Evolutionary conservation across 1,140 invertebrate species (phyloP).

Genomic region (Adoxophyes honmai): DNA sequence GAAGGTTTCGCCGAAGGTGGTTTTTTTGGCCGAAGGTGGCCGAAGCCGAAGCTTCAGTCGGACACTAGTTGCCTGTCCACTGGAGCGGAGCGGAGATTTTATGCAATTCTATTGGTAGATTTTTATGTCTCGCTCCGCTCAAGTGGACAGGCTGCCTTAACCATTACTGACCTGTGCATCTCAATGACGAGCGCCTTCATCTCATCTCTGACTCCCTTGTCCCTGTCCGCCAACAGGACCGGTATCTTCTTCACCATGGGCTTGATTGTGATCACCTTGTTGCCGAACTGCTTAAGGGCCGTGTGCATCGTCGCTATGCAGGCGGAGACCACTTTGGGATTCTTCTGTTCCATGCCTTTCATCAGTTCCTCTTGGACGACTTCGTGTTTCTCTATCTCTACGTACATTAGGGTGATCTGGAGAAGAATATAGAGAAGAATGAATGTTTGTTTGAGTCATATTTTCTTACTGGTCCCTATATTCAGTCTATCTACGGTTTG

Average conservation of each 20-base stretch:
- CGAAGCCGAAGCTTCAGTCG: no score
- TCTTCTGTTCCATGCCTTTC: constrained; percentile 96
- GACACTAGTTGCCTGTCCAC: no score
- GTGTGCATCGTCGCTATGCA: constrained; percentile 88
- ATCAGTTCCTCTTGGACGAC: constrained; percentile 93
- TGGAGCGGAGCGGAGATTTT: no score
- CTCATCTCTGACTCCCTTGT: constrained; percentile 95
- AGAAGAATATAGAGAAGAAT: constrained; percentile 6
- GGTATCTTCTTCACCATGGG: constrained; percentile 93
- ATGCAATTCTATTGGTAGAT: no score
- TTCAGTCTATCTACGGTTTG: no score
- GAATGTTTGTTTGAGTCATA: neutral
- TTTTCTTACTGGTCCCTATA: no score
- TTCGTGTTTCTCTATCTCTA: constrained; percentile 98
- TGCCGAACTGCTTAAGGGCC: constrained; percentile 92
- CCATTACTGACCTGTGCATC: constrained; percentile 84
- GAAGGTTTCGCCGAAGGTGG: no score
- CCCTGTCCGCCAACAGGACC: constrained; percentile 91
- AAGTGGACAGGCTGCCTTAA: constrained; percentile 2
- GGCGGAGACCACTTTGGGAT: constrained; percentile 95
- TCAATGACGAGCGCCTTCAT: constrained; percentile 93
- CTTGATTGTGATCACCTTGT: constrained; percentile 94
- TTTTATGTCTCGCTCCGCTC: no score
- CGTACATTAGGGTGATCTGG: constrained; percentile 91
- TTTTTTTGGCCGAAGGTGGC: no score